These are phyloP conservation scores for Miniopterus natalensis DNA, from an alignment of 2,113 vertebrate species.

Conservation along the genomic window DNA sequence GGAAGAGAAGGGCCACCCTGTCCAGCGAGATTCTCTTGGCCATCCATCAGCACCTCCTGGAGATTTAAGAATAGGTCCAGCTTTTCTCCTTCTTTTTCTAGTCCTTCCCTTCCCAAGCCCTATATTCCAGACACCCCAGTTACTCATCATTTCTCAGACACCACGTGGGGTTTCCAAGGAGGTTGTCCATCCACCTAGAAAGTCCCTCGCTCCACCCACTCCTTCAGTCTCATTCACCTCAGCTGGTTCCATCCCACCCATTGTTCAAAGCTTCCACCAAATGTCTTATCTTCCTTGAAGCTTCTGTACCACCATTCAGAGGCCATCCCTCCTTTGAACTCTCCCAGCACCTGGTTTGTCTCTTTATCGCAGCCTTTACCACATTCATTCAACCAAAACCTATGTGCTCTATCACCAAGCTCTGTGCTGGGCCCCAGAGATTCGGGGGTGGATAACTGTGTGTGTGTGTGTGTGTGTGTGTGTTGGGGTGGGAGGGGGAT, in stretches of 20 bases:
- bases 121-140: conserved; percentile 12
- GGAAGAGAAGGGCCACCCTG: background rate
- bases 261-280: conserved; percentile 29
- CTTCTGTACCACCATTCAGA: background rate
- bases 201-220: background rate
- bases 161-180: conserved; percentile 1
- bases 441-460: background rate
- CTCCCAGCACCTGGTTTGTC: background rate
- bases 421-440: background rate
- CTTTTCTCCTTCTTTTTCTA: background rate
- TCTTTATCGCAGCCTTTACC: background rate
- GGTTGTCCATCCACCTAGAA: background rate
- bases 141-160: conserved; percentile 70
- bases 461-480: background rate
- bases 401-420: background rate
- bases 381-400: background rate
- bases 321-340: background rate
- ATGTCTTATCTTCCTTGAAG: conserved; percentile 16
- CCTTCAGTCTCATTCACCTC: background rate
- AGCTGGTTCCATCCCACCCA: background rate
- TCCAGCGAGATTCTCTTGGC: background rate
- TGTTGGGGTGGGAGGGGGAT: background rate
- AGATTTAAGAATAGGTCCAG: background rate
- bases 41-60: background rate
- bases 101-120: background rate